phyloP scores from a whole-genome alignment of 2,113 vertebrate genomes.

The Speoplatyrhinus poulsoni region DNA sequence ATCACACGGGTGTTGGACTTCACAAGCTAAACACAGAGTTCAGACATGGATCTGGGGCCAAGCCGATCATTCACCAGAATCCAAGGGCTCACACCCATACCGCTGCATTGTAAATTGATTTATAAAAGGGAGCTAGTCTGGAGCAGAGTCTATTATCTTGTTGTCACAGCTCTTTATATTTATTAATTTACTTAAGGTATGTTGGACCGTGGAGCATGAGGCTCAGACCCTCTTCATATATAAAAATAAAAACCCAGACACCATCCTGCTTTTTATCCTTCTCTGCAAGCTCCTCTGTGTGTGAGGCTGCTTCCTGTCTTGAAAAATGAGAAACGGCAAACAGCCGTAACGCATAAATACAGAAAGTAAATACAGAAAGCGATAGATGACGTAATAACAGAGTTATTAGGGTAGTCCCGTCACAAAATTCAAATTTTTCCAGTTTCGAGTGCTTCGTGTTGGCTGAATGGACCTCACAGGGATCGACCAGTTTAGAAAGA shows the following conservation, averaged over 20 bases:
- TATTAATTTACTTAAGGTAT: neutral
- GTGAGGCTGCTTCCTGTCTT: slow-evolving; percentile 4
- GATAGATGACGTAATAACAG: too few species aligned
- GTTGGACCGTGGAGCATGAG: slow-evolving; percentile 14
- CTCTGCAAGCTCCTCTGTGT: slow-evolving; percentile 1
- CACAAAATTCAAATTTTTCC: too few species aligned
- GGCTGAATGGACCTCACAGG: too few species aligned
- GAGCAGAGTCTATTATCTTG: slow-evolving; percentile 42
- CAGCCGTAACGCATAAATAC: neutral
- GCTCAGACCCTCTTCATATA: slow-evolving; percentile 13
- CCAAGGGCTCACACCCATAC: too few species aligned
- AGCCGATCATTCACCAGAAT: too few species aligned
- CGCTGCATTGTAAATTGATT: neutral
- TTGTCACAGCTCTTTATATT: slow-evolving; percentile 30
- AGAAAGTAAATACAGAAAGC: too few species aligned
- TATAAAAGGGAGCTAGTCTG: slow-evolving; percentile 21
- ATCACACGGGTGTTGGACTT: neutral
- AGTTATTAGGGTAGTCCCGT: too few species aligned
- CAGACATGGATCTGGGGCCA: neutral
- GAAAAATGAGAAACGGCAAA: slow-evolving; percentile 16
- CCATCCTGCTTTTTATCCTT: slow-evolving; percentile 10
- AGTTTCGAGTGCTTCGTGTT: too few species aligned
- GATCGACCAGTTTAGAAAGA: too few species aligned
- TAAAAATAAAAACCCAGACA: slow-evolving; percentile 26
- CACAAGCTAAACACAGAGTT: slow-evolving; percentile 9